Evolutionary conservation across 2,113 vertebrate species (phyloP).

Genomic region (Pterocles burchelli): DNA sequence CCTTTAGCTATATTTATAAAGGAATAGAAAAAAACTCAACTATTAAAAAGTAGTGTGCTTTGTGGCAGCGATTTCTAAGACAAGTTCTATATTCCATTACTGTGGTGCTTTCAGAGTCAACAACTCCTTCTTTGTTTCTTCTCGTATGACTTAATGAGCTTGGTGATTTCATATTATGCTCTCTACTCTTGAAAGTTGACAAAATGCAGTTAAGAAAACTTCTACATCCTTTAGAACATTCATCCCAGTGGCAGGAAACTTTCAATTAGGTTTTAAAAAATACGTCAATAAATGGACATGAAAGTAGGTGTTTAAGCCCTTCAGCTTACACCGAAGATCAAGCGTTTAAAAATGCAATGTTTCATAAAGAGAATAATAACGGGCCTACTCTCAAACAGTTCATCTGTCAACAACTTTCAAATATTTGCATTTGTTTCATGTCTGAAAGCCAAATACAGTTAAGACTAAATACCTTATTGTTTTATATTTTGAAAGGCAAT

Average conservation of each 20-base stretch:
- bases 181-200: not conserved
- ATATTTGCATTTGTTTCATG: conserved; percentile 37
- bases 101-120: not conserved
- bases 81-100: not conserved
- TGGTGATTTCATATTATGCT: not conserved
- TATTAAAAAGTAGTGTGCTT: not conserved
- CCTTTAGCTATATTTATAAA: not conserved
- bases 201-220: not conserved
- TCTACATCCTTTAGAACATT: not conserved
- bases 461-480: not conserved
- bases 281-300: not conserved
- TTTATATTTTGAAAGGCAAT: not conserved
- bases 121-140: not conserved
- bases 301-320: not conserved
- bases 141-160: not conserved
- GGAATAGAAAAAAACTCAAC: not conserved
- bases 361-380: conserved; percentile 17
- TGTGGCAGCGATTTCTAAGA: not conserved
- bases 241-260: not conserved
- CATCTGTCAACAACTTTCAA: not conserved
- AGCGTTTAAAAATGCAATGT: not conserved
- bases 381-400: not conserved
- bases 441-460: not conserved
- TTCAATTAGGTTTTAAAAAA: not conserved
- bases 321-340: not conserved